Evolutionary conservation across 2,888 invertebrate species (phyloP), one percentile per base, ranked within the genome.

Genomic region (Zygothrica quintamaculata): DNA sequence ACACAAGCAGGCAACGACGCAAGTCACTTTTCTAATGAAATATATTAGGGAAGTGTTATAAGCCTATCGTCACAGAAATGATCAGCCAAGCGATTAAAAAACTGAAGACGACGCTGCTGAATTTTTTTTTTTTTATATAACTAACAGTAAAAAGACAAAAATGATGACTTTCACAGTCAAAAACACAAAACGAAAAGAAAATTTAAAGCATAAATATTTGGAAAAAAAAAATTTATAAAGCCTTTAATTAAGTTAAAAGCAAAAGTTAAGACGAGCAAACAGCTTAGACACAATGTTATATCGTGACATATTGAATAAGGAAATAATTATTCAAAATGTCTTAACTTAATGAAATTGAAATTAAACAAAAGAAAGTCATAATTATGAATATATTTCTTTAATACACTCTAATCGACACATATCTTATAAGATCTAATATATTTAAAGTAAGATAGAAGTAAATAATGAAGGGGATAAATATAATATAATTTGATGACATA

Each of bases 301-400:
- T 46, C 12, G 22, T 46, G 13, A 43, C 73, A 68, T 66, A 65
- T 57, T 47, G 31, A 34, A 37, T 37, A 46, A 70, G 70, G 70
- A 70, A 22, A 5, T 22, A 5, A n/a, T n/a, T n/a, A n/a, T n/a
- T n/a, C n/a, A n/a, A n/a, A n/a, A n/a, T n/a, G n/a, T n/a, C n/a
- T n/a, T n/a, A n/a, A n/a, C n/a, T n/a, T n/a, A 70, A 70, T 62
- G 75, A 70, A 70, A 70, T 75, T 69, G 64, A 74, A 66, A 50
- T 16, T 12, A 43, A 15, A 29, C 33, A 31, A 31, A 37, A 12
- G 3, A 25, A 36, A 18, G 9, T 16, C 0, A 18, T n/a, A 11
- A 6, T n/a, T 1, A 13, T 15, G 7, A 29, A 44, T 60, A 22
- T 40, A 15, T 36, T 51, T 29, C 18, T 8, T 7, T 6, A 34